phyloP scores from a whole-genome alignment of 2,888 invertebrate species.

The Fragum whitleyi region DNA sequence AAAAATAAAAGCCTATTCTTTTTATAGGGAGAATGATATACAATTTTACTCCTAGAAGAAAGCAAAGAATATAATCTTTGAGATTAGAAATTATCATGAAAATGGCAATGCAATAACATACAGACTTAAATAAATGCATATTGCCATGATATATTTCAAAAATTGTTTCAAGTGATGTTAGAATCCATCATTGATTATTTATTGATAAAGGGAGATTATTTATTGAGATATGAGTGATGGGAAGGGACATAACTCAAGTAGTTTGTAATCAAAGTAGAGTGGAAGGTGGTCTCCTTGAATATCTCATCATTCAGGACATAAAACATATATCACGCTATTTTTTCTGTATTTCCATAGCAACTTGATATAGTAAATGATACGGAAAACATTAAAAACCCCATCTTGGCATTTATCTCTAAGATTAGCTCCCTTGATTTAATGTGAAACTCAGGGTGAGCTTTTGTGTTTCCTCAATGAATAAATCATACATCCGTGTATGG shows the following conservation, averaged over 20 bases:
- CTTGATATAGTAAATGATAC: slow-evolving; percentile 18
- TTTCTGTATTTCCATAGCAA: slow-evolving; percentile 2
- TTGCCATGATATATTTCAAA: too few relatives aligned
- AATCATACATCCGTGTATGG: slow-evolving; percentile 21
- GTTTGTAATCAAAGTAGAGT: neutral
- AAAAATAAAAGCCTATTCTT: too few relatives aligned
- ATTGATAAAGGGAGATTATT: slow-evolving; percentile 41
- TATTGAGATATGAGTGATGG: neutral
- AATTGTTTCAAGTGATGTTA: too few relatives aligned
- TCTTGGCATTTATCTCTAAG: slow-evolving; percentile 7
- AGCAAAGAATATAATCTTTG: too few relatives aligned
- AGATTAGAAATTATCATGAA: too few relatives aligned
- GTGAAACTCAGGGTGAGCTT: neutral
- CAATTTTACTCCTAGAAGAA: too few relatives aligned
- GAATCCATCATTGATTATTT: neutral
- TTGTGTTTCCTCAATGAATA: slow-evolving; percentile 7
- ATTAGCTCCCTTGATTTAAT: slow-evolving; percentile 23
- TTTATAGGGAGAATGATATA: too few relatives aligned
- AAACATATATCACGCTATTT: slow-evolving; percentile 23
- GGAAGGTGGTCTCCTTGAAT: slow-evolving; percentile 17
- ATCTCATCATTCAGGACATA: slow-evolving; percentile 16
- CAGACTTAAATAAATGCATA: too few relatives aligned
- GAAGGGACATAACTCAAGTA: slow-evolving; percentile 12
- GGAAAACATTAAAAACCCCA: slow-evolving; percentile 14
- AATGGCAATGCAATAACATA: too few relatives aligned